These are phyloP conservation scores for Diacarnus erythraeanus DNA, from an alignment of 37 sponge, comb jelly and placozoan genomes.

Conservation along the genomic window DNA sequence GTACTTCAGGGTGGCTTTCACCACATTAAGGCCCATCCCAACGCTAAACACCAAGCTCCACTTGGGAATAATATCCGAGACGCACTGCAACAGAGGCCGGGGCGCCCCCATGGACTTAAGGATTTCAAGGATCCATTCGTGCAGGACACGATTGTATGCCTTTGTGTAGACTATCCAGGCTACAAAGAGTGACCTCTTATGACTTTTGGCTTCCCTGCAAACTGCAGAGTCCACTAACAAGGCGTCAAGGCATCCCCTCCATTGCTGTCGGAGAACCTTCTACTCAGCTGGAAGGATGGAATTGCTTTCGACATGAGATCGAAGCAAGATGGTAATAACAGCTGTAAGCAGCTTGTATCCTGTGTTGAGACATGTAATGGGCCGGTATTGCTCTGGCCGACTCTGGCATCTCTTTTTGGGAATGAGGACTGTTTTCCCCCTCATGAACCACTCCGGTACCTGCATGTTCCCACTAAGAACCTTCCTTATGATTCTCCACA, in stretches of 20 bases:
- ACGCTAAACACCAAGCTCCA: not conserved
- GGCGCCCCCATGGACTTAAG: not conserved
- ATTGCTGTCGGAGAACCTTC: not conserved
- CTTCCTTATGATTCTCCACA: not conserved
- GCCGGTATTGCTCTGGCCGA: slow-evolving; percentile 18
- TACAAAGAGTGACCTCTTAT: not conserved
- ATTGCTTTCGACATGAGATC: not conserved
- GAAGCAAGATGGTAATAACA: not conserved
- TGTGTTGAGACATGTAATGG: slow-evolving; percentile 40
- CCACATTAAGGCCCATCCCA: no score
- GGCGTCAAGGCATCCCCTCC: slow-evolving; percentile 5
- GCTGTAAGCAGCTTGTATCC: slow-evolving; percentile 27
- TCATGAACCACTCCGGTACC: not conserved
- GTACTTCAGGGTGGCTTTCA: no score
- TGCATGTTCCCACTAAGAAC: not conserved
- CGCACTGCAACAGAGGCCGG: not conserved
- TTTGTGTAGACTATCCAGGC: slow-evolving; percentile 4
- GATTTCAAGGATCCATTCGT: not conserved
- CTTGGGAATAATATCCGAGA: not conserved
- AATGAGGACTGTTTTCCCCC: slow-evolving; percentile 28
- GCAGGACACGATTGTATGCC: not conserved
- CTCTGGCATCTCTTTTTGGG: slow-evolving; percentile 32
- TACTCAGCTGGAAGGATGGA: not conserved
- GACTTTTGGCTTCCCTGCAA: not conserved
- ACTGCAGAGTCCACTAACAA: not conserved